phyloP scores from a whole-genome alignment of 2,888 invertebrate species.

The Himalopsyche japonica region DNA sequence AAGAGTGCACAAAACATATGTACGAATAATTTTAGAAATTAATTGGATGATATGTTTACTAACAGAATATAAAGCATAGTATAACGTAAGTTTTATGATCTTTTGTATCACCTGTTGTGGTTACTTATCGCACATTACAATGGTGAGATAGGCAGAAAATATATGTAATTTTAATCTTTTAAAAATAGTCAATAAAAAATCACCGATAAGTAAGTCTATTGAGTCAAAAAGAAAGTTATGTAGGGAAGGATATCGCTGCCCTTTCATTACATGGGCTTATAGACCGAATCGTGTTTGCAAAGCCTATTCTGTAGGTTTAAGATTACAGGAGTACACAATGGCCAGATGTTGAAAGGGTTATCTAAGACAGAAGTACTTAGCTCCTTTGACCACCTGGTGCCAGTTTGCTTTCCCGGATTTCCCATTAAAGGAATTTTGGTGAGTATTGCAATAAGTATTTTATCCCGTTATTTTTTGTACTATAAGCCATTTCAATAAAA shows the following conservation, averaged over 20 bases:
- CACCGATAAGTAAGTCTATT: too few relatives aligned
- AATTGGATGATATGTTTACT: too few relatives aligned
- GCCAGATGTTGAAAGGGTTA: slow-evolving; percentile 37
- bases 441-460: not conserved
- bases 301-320: slow-evolving; percentile 26
- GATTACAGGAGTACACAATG: slow-evolving; percentile 26
- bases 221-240: too few relatives aligned
- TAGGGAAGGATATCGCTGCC: not conserved
- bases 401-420: not conserved
- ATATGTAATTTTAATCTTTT: too few relatives aligned
- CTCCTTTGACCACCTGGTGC: slow-evolving; percentile 33
- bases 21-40: too few relatives aligned
- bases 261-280: not conserved
- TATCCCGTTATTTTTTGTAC: not conserved
- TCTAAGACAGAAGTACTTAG: slow-evolving; percentile 17
- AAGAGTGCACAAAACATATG: too few relatives aligned
- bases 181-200: too few relatives aligned
- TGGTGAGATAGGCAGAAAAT: too few relatives aligned
- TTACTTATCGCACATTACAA: too few relatives aligned
- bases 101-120: too few relatives aligned
- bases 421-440: not conserved
- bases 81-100: too few relatives aligned
- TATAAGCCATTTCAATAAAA: not conserved
- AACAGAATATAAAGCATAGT: too few relatives aligned
- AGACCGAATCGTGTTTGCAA: slow-evolving; percentile 12